Percentiles rank a stretch among this genome's conserved stretches.
These are phyloP conservation scores for Patella pellucida DNA, from an alignment of 2,888 invertebrate genomes.

Conservation along the genomic window DNA sequence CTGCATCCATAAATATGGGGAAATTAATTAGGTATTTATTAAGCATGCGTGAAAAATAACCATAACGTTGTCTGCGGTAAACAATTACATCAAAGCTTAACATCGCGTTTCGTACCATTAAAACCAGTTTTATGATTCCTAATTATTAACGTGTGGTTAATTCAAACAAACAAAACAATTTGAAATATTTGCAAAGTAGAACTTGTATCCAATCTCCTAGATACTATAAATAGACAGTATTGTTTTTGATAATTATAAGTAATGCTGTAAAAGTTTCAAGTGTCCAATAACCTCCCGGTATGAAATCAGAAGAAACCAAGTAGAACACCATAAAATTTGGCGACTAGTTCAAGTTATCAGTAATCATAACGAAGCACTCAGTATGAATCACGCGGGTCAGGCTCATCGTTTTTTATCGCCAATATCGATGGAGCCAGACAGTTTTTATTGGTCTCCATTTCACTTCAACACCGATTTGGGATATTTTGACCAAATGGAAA, in stretches of 20 bases:
- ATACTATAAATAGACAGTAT: no score
- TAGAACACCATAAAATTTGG: no score
- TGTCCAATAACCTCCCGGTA: no score
- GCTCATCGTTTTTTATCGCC: background rate
- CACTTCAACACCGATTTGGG: background rate
- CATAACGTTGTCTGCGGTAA: background rate
- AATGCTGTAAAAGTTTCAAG: no score
- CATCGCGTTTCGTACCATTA: background rate
- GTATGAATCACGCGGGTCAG: no score
- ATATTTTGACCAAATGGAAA: no score
- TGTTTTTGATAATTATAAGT: no score
- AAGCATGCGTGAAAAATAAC: background rate
- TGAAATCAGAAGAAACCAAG: no score
- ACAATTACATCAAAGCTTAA: background rate
- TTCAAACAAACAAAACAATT: background rate
- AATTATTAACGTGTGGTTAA: background rate
- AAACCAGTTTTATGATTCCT: background rate
- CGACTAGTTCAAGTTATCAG: no score
- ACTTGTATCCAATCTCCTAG: no score
- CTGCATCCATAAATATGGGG: background rate
- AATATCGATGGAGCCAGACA: background rate
- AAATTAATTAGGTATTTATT: background rate
- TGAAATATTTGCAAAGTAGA: no score
- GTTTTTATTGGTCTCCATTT: background rate
- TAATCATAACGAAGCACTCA: no score